These are phyloP conservation scores for Therioaphis trifolii DNA, from an alignment of 2,888 invertebrate species.

Conservation along the genomic window DNA sequence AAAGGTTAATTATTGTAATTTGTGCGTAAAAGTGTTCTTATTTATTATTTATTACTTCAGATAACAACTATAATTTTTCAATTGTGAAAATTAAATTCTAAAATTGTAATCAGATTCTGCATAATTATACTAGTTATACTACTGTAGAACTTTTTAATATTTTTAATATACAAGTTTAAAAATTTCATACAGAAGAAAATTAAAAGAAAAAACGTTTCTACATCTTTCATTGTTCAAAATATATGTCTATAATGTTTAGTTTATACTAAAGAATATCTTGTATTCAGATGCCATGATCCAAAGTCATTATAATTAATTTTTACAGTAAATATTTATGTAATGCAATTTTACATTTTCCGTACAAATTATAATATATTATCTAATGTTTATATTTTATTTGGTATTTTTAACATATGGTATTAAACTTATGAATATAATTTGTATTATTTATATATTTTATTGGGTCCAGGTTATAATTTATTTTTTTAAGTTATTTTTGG, in stretches of 20 bases:
- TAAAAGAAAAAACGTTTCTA: too few species aligned
- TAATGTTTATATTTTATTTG: background rate
- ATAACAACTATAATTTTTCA: background rate
- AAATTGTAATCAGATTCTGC: too few species aligned
- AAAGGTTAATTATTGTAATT: background rate
- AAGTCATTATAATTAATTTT: too few species aligned
- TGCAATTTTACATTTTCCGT: background rate
- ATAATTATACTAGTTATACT: too few species aligned
- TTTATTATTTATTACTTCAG: background rate
- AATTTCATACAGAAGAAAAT: too few species aligned
- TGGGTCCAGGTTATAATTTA: background rate
- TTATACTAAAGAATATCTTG: too few species aligned
- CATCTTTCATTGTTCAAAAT: too few species aligned
- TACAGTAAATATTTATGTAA: background rate
- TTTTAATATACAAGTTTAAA: too few species aligned
- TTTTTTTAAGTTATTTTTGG: background rate
- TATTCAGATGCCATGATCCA: too few species aligned
- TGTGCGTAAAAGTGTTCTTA: too few species aligned
- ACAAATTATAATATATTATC: background rate
- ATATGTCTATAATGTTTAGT: too few species aligned
- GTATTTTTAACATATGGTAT: background rate
- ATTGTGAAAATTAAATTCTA: background rate
- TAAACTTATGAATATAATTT: background rate
- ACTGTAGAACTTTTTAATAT: too few species aligned
- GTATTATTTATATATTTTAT: background rate